Evolutionary conservation across 2,888 invertebrate genomes (phyloP), one percentile per base, ranked within the genome.

Genomic region (Germaria angustata): DNA sequence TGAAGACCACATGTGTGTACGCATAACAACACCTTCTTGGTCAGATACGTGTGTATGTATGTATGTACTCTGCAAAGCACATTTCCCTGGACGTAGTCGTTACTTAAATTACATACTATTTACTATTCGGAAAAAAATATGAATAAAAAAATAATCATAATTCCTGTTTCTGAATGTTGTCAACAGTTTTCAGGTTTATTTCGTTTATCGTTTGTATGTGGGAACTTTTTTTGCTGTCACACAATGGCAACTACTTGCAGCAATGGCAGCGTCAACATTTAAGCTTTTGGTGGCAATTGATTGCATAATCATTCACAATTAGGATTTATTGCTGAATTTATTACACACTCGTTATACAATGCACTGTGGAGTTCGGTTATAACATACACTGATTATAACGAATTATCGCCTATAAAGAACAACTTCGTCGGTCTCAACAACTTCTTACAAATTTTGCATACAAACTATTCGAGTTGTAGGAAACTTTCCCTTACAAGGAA

Each of bases 241-340:
- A 73, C 44, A 73, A 53, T 44, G 15, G 53, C 34, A 63, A 73
- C 49, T 22, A 53, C 20, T 41, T 51, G 34, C 49, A 20, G n/a
- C 55, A 46, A 24, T 44, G 49, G 8, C 57, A 36, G 28, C 61
- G 61, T 51, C 44, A 55, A 75, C 34, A 65, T 75, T 79, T 59
- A 59, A 46, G 75, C 71, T 77, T 77, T 79, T 71, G 79, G 82
- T 82, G 82, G 79, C 82, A 82, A 82, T 82, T 82, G 82, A 82
- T 82, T 79, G 75, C 79, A 82, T 82, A 82, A 82, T 82, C 81
- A 69, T 79, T 82, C 59, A 71, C 79, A 80, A 76, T 82, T 82
- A 82, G 75, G 82, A 82, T 79, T 82, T 79, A 79, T 82, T 76
- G 79, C 66, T 76, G 59, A 71, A 79, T 79, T 79, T 68, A 61